Conservation (phyloP, 1,140 invertebrate species). For the Drosophila tsacasi region DNA sequence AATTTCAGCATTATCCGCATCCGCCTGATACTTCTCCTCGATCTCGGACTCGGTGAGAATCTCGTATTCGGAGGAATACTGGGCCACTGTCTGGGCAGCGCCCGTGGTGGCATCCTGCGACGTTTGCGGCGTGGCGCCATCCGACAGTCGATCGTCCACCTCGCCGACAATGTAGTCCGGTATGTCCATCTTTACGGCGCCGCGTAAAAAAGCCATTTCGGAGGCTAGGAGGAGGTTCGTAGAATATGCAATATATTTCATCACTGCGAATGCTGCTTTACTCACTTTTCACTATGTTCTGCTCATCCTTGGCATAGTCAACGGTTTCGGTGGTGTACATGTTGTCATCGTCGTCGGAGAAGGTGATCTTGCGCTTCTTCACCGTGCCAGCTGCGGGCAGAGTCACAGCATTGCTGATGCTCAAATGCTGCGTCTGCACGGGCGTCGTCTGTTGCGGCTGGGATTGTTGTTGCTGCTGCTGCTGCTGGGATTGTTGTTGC, state of each 20-base stretch:
- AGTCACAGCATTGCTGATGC: constrained; percentile 62
- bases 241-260: not conserved
- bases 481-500: constrained; percentile 48
- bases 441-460: constrained; percentile 47
- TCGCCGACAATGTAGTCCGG: constrained; percentile 83
- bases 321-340: constrained; percentile 84
- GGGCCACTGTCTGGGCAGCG: constrained; percentile 71
- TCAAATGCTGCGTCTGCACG: constrained; percentile 65
- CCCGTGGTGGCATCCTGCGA: constrained; percentile 74
- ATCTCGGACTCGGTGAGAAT: constrained; percentile 84
- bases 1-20: constrained; percentile 78
- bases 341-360: constrained; percentile 84
- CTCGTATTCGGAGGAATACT: constrained; percentile 84
- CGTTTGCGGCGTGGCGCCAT: constrained; percentile 75
- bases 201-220: constrained; percentile 81
- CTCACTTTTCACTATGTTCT: constrained; percentile 79
- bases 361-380: constrained; percentile 82
- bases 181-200: constrained; percentile 83
- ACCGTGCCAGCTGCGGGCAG: constrained; percentile 57
- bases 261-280: not conserved
- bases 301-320: constrained; percentile 81
- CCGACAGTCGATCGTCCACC: constrained; percentile 78
- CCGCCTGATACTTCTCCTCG: constrained; percentile 80
- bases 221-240: constrained; percentile 54
- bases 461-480: constrained; percentile 40